These are phyloP conservation scores for Drosophila heteroneura DNA, from an alignment of 2,888 invertebrate genomes.

Conservation along the genomic window DNA sequence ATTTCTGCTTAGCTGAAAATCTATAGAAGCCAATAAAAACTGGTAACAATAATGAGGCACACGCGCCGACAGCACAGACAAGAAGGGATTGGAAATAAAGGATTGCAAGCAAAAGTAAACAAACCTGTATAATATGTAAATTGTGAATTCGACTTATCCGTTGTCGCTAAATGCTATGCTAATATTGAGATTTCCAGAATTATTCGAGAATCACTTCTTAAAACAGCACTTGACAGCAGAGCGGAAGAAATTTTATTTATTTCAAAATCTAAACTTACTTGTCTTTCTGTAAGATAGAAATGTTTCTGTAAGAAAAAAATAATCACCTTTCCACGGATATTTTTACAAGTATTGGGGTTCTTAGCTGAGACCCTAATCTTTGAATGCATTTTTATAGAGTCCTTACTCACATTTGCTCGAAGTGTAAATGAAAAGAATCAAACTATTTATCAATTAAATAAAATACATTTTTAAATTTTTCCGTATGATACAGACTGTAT, in stretches of 20 bases:
- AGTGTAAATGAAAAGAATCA: too few species aligned
- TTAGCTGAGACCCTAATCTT: too few species aligned
- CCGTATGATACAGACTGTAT: too few species aligned
- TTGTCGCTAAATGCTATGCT: neutral
- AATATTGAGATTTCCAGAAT: neutral
- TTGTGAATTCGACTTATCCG: slow-evolving; percentile 42
- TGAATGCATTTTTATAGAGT: too few species aligned
- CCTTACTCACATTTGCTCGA: too few species aligned
- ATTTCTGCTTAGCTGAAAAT: slow-evolving; percentile 59
- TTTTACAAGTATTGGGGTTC: too few species aligned
- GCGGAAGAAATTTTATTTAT: neutral
- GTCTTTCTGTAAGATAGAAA: too few species aligned
- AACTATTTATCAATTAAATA: too few species aligned
- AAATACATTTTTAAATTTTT: too few species aligned
- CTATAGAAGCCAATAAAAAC: slow-evolving; percentile 75
- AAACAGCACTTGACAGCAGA: neutral
- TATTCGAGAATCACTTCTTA: neutral
- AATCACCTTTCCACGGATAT: too few species aligned
- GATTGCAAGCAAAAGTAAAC: slow-evolving; percentile 10
- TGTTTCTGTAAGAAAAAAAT: too few species aligned
- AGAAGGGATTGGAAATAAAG: slow-evolving; percentile 15
- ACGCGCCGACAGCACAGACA: slow-evolving; percentile 33
- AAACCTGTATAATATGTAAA: slow-evolving; percentile 68
- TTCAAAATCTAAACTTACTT: neutral
- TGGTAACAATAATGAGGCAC: slow-evolving; percentile 68